Evolutionary conservation across 2,797 vertebrate species (phyloP).

Genomic region (Natrix natrix): DNA sequence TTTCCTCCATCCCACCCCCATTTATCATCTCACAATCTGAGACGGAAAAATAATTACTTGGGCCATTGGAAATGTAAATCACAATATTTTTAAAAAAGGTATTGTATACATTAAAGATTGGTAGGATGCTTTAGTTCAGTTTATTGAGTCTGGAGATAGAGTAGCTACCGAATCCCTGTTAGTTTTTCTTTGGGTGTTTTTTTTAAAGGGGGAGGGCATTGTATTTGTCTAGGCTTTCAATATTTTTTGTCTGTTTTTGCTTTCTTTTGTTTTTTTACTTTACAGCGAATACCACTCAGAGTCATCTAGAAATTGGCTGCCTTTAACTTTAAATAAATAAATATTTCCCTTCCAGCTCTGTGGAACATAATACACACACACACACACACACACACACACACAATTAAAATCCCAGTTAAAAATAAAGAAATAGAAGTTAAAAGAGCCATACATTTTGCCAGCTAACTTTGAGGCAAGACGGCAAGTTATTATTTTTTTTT

Average conservation of each 20-base stretch:
- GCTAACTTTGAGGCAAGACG: neutral
- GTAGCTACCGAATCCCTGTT: neutral
- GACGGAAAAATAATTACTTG: neutral
- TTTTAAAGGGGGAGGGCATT: rapidly evolving
- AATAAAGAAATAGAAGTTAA: neutral
- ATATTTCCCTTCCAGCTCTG: neutral
- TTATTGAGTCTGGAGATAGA: neutral
- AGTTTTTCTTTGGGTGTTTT: neutral
- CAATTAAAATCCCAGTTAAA: neutral
- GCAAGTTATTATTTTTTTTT: neutral
- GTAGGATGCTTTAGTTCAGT: neutral
- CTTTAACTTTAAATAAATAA: neutral
- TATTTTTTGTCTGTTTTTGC: neutral
- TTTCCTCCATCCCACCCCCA: neutral
- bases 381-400: neutral
- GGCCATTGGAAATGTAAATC: neutral
- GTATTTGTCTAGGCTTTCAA: neutral
- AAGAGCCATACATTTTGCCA: neutral
- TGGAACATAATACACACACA: neutral
- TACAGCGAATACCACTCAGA: neutral
- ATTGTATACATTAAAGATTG: neutral
- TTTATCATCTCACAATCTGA: neutral
- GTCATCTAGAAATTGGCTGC: neutral
- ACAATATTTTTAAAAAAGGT: neutral
- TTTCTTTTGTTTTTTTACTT: neutral